These are phyloP conservation scores for Hyposmocoma kahamanoa DNA, from an alignment of 1,140 invertebrate species.

Conservation along the genomic window DNA sequence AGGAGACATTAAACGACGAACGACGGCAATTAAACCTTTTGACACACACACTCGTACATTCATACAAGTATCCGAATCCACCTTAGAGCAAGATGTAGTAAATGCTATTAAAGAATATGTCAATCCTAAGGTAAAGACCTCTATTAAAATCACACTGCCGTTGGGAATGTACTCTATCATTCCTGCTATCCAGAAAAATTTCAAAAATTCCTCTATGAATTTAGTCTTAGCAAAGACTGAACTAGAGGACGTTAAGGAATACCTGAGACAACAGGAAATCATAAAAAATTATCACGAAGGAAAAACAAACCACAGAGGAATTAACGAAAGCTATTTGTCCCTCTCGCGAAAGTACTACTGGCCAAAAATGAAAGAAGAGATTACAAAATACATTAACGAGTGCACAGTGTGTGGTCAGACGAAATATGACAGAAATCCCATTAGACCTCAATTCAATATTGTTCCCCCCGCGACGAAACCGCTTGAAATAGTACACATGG, in stretches of 20 bases:
- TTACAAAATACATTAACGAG: conserved; percentile 4
- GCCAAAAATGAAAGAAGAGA: conserved; percentile 2
- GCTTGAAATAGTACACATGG: conserved; percentile 1
- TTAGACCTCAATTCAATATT: background rate
- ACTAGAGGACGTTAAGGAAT: conserved; percentile 4
- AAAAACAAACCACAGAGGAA: conserved; percentile 7
- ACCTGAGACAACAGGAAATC: conserved; percentile 2
- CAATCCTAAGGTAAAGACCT: no score
- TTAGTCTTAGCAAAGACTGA: background rate
- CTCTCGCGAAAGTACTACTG: conserved; percentile 2
- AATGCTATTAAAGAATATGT: no score
- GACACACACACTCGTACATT: no score
- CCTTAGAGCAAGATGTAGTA: no score
- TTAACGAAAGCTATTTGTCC: background rate
- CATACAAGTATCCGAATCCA: no score
- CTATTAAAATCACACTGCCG: no score
- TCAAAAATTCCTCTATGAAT: conserved; percentile 6
- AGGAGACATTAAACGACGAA: no score
- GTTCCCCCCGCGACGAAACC: conserved; percentile 1
- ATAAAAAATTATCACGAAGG: background rate
- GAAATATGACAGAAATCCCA: conserved; percentile 5
- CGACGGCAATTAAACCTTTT: no score
- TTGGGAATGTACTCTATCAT: no score
- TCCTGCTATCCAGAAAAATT: conserved; percentile 2
- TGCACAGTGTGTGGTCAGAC: background rate